Evolutionary conservation across 2,113 vertebrate genomes (phyloP).

Genomic region (Pandion haliaetus): DNA sequence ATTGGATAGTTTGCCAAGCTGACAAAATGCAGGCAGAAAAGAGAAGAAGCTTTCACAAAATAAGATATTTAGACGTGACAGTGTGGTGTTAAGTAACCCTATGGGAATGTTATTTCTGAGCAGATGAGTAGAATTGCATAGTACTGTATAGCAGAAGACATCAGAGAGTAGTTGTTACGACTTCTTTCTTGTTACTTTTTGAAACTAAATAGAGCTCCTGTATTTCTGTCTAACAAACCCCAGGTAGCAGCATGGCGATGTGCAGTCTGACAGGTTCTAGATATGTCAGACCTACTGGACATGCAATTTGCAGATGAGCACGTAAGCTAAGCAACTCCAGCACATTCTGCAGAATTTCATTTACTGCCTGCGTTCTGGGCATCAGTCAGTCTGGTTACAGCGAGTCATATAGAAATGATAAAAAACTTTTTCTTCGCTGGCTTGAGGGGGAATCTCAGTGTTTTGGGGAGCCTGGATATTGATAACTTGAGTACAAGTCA

Average conservation of each 20-base stretch:
- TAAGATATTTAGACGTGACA: neutral
- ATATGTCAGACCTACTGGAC: neutral
- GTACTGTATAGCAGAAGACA: neutral
- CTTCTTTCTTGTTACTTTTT: neutral
- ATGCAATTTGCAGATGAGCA: neutral
- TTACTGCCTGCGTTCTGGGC: neutral
- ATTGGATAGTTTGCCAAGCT: neutral
- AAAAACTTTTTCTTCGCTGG: neutral
- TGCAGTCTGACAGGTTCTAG: neutral
- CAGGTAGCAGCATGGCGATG: fast-evolving
- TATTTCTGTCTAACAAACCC: neutral
- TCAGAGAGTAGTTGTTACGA: neutral
- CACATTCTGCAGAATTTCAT: neutral
- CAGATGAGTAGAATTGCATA: neutral
- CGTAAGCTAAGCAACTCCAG: neutral
- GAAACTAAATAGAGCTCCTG: neutral
- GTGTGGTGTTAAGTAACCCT: neutral
- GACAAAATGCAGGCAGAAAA: neutral
- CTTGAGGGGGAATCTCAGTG: neutral
- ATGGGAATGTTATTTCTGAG: neutral
- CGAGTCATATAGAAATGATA: neutral
- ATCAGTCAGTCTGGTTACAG: neutral
- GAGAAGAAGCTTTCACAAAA: neutral
- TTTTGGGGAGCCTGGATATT: neutral
- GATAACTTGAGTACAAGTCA: neutral